Evolutionary conservation across 1,140 invertebrate genomes (phyloP).

Genomic region (Acromyrmex charruanus): DNA sequence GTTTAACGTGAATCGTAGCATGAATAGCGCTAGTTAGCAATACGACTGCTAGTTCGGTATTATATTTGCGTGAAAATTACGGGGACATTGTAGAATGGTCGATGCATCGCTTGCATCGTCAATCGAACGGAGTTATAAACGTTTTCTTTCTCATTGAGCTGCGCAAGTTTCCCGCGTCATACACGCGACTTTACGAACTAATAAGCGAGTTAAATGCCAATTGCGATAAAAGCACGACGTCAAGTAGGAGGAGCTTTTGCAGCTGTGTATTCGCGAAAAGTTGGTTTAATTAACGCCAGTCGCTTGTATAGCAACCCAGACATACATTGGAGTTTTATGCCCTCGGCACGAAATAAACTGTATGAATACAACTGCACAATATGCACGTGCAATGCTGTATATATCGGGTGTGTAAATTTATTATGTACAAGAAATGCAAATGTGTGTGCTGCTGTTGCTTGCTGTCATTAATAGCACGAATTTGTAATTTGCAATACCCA

Average conservation of each 20-base stretch:
- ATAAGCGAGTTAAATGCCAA: slow-evolving; percentile 41
- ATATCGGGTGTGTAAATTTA: not conserved
- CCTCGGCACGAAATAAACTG: slow-evolving; percentile 40
- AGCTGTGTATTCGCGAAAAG: slow-evolving; percentile 62
- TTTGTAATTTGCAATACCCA: slow-evolving; percentile 24
- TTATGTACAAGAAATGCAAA: slow-evolving; percentile 47
- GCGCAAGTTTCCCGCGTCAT: slow-evolving; percentile 15
- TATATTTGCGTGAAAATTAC: slow-evolving; percentile 59
- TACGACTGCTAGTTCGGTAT: slow-evolving; percentile 24
- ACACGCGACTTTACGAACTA: slow-evolving; percentile 20
- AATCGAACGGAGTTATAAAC: slow-evolving; percentile 45
- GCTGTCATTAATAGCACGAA: slow-evolving; percentile 4
- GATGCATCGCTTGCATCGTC: slow-evolving; percentile 29
- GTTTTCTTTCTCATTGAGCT: slow-evolving; percentile 20
- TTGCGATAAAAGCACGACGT: slow-evolving; percentile 36
- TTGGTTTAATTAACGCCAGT: slow-evolving; percentile 73
- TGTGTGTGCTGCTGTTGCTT: not conserved
- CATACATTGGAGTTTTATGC: slow-evolving; percentile 39
- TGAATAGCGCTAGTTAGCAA: slow-evolving; percentile 57
- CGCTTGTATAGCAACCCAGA: slow-evolving; percentile 17
- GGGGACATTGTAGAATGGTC: slow-evolving; percentile 34
- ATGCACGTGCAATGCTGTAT: not conserved
- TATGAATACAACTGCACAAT: slow-evolving; percentile 26
- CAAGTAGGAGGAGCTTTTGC: not conserved
- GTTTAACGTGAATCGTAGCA: slow-evolving; percentile 26